A percentile compares a stretch with the other conserved stretches of the same genome.
Evolutionary conservation across 2,797 vertebrate genomes (phyloP).

Genomic region (Dipus sagitta): DNA sequence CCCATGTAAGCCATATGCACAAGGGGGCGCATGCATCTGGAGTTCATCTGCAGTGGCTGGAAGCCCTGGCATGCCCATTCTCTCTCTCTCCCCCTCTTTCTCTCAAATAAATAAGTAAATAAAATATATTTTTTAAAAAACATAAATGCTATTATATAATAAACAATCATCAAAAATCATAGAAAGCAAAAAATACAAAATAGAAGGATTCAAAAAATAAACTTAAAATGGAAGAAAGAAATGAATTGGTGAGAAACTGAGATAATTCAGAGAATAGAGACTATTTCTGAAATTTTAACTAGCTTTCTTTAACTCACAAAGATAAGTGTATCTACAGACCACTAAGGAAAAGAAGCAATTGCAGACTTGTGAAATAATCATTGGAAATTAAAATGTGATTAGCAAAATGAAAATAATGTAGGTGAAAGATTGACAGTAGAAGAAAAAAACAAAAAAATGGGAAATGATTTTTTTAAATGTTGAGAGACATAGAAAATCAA

Average conservation of each 20-base stretch:
- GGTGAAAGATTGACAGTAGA: background rate
- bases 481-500: background rate
- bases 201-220: background rate
- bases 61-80: too few species aligned
- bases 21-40: too few species aligned
- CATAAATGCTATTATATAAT: background rate
- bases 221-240: background rate
- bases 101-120: too few species aligned
- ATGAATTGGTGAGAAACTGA: background rate
- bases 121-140: background rate
- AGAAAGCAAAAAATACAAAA: conserved; percentile 34
- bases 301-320: conserved; percentile 49
- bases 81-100: too few species aligned
- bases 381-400: conserved; percentile 8
- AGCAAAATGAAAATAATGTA: conserved; percentile 39
- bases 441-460: background rate
- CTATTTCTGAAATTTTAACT: background rate
- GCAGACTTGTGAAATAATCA: background rate
- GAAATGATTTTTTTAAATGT: background rate
- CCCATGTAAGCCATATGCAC: too few species aligned
- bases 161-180: background rate
- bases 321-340: background rate
- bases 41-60: too few species aligned
- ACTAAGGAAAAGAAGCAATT: background rate
- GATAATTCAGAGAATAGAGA: background rate